phyloP scores from a whole-genome alignment of 1,140 invertebrate genomes.

The Drosophila aff. region DNA sequence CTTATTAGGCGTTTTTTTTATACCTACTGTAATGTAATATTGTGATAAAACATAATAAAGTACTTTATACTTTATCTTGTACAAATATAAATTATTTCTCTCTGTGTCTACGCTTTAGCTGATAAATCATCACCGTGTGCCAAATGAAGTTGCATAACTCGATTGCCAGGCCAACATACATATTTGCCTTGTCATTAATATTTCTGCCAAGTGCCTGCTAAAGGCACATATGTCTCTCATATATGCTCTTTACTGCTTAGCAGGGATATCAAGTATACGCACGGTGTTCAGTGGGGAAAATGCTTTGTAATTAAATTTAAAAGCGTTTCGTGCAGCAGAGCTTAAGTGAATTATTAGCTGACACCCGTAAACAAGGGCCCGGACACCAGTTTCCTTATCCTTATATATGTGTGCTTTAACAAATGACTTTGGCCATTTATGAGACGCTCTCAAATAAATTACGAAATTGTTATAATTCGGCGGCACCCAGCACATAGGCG shows the following conservation, averaged over 20 bases:
- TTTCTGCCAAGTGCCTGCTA: constrained; percentile 40
- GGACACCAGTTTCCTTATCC: constrained; percentile 33
- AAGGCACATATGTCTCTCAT: constrained; percentile 3
- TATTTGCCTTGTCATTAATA: constrained; percentile 71
- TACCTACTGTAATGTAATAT: no score
- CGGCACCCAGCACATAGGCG: constrained; percentile 27
- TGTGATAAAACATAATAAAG: not conserved
- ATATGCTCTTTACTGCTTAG: constrained; percentile 16
- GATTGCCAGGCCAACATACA: constrained; percentile 55
- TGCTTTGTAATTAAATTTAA: constrained; percentile 71
- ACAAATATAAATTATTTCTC: not conserved
- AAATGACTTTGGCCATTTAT: constrained; percentile 74
- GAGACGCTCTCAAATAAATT: constrained; percentile 76
- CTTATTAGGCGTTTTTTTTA: no score
- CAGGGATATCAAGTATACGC: constrained; percentile 43
- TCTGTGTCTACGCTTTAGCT: constrained; percentile 11
- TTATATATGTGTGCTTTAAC: constrained; percentile 21
- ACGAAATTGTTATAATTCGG: constrained; percentile 78
- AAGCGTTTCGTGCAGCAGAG: constrained; percentile 56
- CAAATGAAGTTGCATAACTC: constrained; percentile 58
- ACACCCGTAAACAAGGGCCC: constrained; percentile 48
- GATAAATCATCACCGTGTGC: constrained; percentile 47
- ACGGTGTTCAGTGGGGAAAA: constrained; percentile 20
- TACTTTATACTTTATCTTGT: not conserved
- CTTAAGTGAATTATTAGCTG: constrained; percentile 66